phyloP scores from a whole-genome alignment of 2,888 invertebrate species.

The Lamellibrachia satsuma region DNA sequence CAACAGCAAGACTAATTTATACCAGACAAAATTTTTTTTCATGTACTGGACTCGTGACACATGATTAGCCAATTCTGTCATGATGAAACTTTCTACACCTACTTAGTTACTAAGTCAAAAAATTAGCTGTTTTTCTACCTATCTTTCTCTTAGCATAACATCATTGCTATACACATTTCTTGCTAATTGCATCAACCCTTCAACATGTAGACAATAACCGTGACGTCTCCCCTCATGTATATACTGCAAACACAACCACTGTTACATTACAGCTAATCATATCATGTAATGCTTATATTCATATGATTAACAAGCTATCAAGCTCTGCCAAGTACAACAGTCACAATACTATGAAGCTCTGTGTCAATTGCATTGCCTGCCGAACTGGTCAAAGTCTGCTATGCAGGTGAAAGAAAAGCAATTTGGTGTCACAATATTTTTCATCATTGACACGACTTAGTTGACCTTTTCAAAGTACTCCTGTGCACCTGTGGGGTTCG shows the following conservation, averaged over 20 bases:
- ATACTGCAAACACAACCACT: too few relatives aligned
- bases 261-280: neutral
- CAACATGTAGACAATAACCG: neutral
- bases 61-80: neutral
- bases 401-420: neutral
- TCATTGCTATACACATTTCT: neutral
- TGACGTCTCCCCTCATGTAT: too few relatives aligned
- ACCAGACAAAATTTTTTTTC: neutral
- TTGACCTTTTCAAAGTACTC: slow-evolving; percentile 81
- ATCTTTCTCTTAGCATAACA: neutral
- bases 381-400: neutral
- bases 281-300: neutral
- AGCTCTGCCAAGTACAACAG: neutral
- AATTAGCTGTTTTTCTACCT: neutral
- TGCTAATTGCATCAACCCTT: neutral
- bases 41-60: neutral
- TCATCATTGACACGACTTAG: slow-evolving; percentile 27
- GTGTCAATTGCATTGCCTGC: neutral
- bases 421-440: neutral
- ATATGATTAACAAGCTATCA: neutral
- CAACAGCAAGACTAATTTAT: neutral
- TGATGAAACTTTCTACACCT: neutral
- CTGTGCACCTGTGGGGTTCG: slow-evolving; percentile 84
- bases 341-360: neutral
- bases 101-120: neutral